Evolutionary conservation across 92 coral and sea anemone genomes (phyloP).

Genomic region (Phenganax subtilis): DNA sequence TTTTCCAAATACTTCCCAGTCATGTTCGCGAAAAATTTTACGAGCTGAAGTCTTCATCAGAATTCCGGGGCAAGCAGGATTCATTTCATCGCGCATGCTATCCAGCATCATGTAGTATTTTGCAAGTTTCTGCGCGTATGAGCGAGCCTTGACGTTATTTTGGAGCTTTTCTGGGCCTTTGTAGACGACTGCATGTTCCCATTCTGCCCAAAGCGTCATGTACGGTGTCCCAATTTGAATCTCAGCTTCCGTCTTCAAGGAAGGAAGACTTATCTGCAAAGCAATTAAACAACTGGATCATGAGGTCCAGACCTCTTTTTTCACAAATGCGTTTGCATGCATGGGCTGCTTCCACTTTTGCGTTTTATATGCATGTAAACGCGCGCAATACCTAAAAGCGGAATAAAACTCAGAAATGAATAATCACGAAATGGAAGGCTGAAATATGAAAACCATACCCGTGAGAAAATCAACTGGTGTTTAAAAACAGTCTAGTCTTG

Average conservation of each 20-base stretch:
- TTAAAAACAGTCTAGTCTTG: background rate
- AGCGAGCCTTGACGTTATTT: slow-evolving; percentile 4
- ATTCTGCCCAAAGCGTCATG: slow-evolving; percentile 55
- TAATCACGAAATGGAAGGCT: too few species aligned
- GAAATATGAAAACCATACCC: too few species aligned
- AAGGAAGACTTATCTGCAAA: slow-evolving; percentile 19
- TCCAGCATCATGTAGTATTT: slow-evolving; percentile 43
- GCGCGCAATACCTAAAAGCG: too few species aligned
- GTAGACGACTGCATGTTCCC: slow-evolving; percentile 44
- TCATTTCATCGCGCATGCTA: slow-evolving; percentile 33
- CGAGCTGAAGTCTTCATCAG: slow-evolving; percentile 2
- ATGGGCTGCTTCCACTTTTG: too few species aligned
- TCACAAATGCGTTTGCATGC: too few species aligned
- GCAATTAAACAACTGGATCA: too few species aligned
- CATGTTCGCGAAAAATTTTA: background rate
- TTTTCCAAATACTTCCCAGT: slow-evolving; percentile 25
- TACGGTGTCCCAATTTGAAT: slow-evolving; percentile 48
- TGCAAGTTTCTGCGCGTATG: slow-evolving; percentile 36
- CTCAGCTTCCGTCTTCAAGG: slow-evolving; percentile 32
- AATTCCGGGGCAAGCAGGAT: slow-evolving; percentile 25
- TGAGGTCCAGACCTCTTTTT: too few species aligned
- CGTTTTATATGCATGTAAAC: too few species aligned
- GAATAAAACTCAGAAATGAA: too few species aligned
- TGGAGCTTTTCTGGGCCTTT: slow-evolving; percentile 38
- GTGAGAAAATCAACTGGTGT: too few species aligned